Base-by-base conservation (phyloP, 2,797 vertebrate species). In the Anas flavirostris region DNA sequence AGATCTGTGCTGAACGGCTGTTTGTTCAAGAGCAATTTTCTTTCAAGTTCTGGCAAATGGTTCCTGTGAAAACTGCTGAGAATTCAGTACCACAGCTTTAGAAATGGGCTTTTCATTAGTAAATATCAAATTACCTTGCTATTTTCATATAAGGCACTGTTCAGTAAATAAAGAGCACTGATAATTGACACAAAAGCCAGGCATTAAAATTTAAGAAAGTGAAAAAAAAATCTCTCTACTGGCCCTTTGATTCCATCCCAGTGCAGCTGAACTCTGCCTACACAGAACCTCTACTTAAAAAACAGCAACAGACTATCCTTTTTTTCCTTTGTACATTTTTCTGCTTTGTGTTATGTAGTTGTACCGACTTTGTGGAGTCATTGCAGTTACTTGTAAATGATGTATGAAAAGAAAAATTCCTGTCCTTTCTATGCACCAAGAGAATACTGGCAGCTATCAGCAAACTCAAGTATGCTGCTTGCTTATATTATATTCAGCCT, bases 371-470 rank as follows among this genome's bases (percentile, higher is more conserved):
- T 86, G 89, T 72, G 82, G 88, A 95, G 90, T 89, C 91, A 93
- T 69, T 91, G 95, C 88, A 90, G 85, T 80, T 92, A 88, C 92
- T 93, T 90, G 88, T 96, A 96, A 96, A 97, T 93, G 92, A 96
- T 79, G 94, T 82, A 96, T 72, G 75, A 94, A 95, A 91, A 90
- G 88, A 91, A 93, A 92, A 94, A 80, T 68, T 75, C 82, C 73
- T 69, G 89, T 91, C 78, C 91, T 94, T 92, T 53, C 76, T 53
- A 3, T 16, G 83, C 63, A 81, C 77, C 79, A 23, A 17, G 87
- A 92, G 88, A 95, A 87, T 53, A 50, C 31, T 13, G 50, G 37
- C 64, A 87, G 81, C 80, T 89, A 87, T 83, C 93, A 56, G 93
- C 69, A 63, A 90, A 67, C 67, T 23, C 63, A 43, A 7, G 3